phyloP scores from a whole-genome alignment of 2,797 vertebrate genomes.

The Halcyon badia region DNA sequence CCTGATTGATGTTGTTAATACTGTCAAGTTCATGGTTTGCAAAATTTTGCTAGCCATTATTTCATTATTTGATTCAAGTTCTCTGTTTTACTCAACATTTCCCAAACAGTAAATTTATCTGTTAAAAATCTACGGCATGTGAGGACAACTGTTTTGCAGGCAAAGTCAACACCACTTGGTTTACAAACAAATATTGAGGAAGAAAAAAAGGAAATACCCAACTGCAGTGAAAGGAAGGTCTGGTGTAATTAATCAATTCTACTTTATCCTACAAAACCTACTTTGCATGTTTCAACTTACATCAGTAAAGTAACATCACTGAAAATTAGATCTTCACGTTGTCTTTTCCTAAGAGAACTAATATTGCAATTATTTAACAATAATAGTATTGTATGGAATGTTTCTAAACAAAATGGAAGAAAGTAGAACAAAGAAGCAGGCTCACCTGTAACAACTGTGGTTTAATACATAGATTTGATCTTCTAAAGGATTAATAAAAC shows the following conservation, averaged over 20 bases:
- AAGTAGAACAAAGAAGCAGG: background rate
- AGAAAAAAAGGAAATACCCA: background rate
- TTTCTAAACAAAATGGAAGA: background rate
- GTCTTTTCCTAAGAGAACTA: background rate
- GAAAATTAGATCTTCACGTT: background rate
- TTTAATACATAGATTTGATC: background rate
- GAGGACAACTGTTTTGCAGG: background rate
- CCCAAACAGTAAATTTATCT: background rate
- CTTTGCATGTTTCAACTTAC: background rate
- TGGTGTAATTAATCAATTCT: background rate
- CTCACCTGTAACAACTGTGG: background rate
- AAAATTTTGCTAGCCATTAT: background rate
- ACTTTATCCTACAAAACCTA: background rate
- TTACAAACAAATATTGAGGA: background rate
- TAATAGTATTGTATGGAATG: background rate
- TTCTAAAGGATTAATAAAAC: background rate
- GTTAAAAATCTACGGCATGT: background rate
- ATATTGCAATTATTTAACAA: background rate
- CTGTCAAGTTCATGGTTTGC: background rate
- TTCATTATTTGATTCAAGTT: slow-evolving; percentile 4
- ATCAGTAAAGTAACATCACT: background rate
- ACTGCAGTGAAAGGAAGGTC: background rate
- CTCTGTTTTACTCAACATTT: background rate
- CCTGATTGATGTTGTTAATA: background rate
- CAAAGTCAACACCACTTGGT: background rate